phyloP scores from a whole-genome alignment of 2,888 invertebrate genomes.

The Cheilosia vernalis region DNA sequence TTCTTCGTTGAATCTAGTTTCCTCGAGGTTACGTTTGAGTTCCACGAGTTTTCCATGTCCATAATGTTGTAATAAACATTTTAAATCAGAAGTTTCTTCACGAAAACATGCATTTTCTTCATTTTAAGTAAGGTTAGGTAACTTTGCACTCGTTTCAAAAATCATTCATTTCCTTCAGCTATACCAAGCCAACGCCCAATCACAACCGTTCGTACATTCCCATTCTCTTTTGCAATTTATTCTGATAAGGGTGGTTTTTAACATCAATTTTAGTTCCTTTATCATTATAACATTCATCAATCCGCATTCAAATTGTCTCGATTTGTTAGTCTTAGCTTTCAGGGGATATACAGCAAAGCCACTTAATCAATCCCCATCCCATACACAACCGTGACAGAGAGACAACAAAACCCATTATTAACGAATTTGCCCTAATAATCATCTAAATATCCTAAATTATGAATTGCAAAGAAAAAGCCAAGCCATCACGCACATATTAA shows the following conservation, averaged over 20 bases:
- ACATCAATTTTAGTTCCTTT: background rate
- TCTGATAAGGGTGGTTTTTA: background rate
- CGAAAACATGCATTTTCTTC: too few species aligned
- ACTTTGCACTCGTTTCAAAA: too few species aligned
- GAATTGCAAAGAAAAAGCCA: constrained; percentile 14
- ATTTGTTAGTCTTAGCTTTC: background rate
- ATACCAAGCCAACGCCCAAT: too few species aligned
- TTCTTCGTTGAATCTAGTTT: too few species aligned
- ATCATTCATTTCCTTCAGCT: too few species aligned
- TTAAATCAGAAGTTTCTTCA: too few species aligned
- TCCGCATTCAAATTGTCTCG: background rate
- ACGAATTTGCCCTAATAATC: constrained; percentile 47
- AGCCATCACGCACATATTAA: background rate
- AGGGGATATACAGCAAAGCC: background rate
- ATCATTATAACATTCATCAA: background rate
- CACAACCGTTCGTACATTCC: too few species aligned
- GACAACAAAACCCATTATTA: constrained; percentile 4
- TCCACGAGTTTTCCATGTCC: too few species aligned
- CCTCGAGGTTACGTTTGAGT: too few species aligned
- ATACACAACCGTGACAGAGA: background rate
- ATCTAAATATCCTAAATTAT: constrained; percentile 26
- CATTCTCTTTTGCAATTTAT: too few species aligned
- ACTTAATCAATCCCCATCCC: constrained; percentile 25
- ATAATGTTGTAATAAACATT: too few species aligned
- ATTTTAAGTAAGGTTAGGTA: too few species aligned